Evolutionary conservation across 2,797 vertebrate species (phyloP).

Genomic region (Scarus forsteni): DNA sequence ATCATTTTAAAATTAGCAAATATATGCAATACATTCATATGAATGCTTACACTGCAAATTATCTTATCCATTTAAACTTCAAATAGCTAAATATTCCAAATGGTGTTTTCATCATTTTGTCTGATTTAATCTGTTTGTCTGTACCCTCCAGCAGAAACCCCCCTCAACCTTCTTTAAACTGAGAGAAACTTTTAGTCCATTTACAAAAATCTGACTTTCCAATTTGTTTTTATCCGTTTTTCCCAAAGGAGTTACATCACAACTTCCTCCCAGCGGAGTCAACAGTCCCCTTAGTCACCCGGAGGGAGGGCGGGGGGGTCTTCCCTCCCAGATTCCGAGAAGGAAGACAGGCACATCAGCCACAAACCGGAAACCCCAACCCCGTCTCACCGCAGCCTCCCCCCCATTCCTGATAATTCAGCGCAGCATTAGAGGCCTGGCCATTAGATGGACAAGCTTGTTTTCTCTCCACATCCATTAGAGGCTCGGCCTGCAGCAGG

Average conservation of each 20-base stretch:
- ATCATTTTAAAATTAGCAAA: neutral
- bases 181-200: constrained; percentile 26
- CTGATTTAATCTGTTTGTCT: constrained; percentile 10
- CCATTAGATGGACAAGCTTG: constrained; percentile 64
- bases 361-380: constrained; percentile 48
- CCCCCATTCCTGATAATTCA: constrained; percentile 64
- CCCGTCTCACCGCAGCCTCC: constrained; percentile 8
- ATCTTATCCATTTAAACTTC: neutral
- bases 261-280: constrained; percentile 59
- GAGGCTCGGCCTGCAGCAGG: constrained; percentile 48
- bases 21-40: neutral
- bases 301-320: neutral
- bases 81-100: neutral
- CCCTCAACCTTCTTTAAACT: neutral
- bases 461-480: constrained; percentile 74
- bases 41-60: constrained; percentile 2
- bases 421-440: constrained; percentile 65
- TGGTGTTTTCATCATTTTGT: neutral
- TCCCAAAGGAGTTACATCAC: constrained; percentile 61
- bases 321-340: constrained; percentile 59
- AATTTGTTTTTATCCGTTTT: constrained; percentile 37
- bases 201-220: constrained; percentile 32
- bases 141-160: neutral
- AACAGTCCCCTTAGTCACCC: constrained; percentile 38
- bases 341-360: constrained; percentile 32